Base-by-base conservation (phyloP, 2,888 invertebrate species). In the Drosophila sordidula region DNA sequence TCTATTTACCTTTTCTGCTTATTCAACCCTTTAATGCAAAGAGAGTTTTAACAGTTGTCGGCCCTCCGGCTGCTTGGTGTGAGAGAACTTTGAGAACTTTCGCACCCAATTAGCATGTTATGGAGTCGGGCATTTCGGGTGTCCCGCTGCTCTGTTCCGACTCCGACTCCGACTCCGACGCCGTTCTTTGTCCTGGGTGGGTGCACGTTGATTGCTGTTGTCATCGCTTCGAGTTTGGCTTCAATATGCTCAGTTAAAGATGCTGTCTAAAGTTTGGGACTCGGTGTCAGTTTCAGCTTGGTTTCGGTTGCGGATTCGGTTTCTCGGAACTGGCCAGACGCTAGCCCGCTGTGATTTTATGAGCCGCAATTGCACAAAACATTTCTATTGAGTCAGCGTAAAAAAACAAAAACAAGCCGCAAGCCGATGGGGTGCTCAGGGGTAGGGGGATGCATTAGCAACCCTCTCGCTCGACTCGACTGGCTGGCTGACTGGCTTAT, bases 341-440 rank as follows among this genome's bases (percentile, higher is more conserved):
- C 78, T 66, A 72, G 75, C 90, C 90, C 87, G 90, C 91, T 90
- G 90, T 76, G 90, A 90, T 83, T 91, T 90, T 90, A 90, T 90
- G 91, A 90, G 91, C 90, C 90, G 89, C 91, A 90, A 90, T 90
- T 90, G 91, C 76, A 70, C 82, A 89, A 85, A 87, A 85, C 82
- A 81, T 90, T 91, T 86, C 82, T 73, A 80, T 79, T 75, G 85
- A 89, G 89, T 91, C 90, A 91, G 90, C 91, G 80, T 65, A 90
- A 76, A 83, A 75, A 32, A 11, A 32, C 11, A 41, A 39, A 39
- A 75, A 71, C 22, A 38, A 50, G 18, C 34, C 39, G 41, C 26
- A 16, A 59, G 65, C 54, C 74, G 46, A 49, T 72, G 77, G 79
- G 70, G 75, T 78, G 78, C 68, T 55, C 26, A 39, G 46, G 9